Base-by-base conservation (phyloP, 2,888 invertebrate species). In the Zeuzera pyrina region DNA sequence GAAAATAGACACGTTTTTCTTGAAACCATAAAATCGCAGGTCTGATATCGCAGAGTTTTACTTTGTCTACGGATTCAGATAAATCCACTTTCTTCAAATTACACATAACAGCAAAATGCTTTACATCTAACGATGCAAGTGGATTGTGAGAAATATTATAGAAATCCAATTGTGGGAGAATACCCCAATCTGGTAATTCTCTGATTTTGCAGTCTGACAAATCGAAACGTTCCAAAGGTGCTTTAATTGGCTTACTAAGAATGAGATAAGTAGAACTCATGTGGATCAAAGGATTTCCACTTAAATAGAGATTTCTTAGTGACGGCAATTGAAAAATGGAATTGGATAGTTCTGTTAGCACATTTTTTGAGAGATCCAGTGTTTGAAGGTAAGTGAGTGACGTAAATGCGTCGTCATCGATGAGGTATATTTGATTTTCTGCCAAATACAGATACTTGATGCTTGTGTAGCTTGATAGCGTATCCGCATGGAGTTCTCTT, bases 81-180 rank as follows among this genome's bases (percentile, higher is more conserved):
- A 83, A 50, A 53, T 90, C 88, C 22, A 91, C 79, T 38, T 70
- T 76, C 36, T 69, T 69, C 15, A 91, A 65, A 36, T 85, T 85
- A 57, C 91, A 91, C 70, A 89, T 84, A 2, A 83, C 66, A 0
- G 89, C 87, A 41, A 91, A 76, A 31, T 86, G 85, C 14, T 76
- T 64, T 3, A 86, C 71, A 3, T 66, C 69, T 1, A 88, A 44
- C 2, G 50, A 48, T 1, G 34, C 50, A 28, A 91, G 67, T 0
- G 73, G 68, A 56, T 91, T 91, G 28, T 68, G 54, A 0, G 90
- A 90, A 24, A 89, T 81, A 50, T 91, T 91, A 35, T 91, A 83
- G 29, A 85, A 68, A 33, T 64, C 50, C 19, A 91, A 53, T 28
- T 85, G 84, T 8, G 90, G 87, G 11, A 89, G 49, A 15, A 74